A percentile compares a stretch with the other conserved stretches of the same genome.
Conservation (phyloP, 1,140 invertebrate species). For the Drosophila sulfurigaster region DNA sequence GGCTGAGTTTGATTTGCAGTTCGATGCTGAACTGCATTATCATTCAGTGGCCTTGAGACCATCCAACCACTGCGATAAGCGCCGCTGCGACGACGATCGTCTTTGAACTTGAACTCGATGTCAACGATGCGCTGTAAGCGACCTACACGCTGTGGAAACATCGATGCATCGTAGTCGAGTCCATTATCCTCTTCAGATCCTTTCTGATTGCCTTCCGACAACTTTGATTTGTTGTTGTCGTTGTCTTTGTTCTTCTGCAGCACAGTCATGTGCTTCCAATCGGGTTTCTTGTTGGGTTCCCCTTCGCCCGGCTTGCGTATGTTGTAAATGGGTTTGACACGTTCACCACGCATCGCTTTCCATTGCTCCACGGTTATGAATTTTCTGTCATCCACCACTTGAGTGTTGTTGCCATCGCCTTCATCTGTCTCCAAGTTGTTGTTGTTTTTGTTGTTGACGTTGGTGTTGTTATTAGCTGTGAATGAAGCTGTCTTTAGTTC, state of each 20-base stretch:
- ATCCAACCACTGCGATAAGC: slow-evolving; percentile 30
- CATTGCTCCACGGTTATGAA: slow-evolving; percentile 94
- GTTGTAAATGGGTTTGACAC: slow-evolving; percentile 93
- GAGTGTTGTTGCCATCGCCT: neutral
- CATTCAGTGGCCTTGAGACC: slow-evolving; percentile 10
- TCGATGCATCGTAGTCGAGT: slow-evolving; percentile 89
- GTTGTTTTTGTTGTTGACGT: slow-evolving; percentile 64
- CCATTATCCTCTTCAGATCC: slow-evolving; percentile 73
- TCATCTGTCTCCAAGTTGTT: slow-evolving; percentile 22
- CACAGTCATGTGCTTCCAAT: slow-evolving; percentile 93
- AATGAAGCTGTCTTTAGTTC: slow-evolving; percentile 85
- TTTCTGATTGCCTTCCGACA: too few species aligned
- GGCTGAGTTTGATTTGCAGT: too few species aligned
- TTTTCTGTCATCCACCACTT: slow-evolving; percentile 88
- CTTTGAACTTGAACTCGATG: slow-evolving; percentile 94
- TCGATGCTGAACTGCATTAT: too few species aligned
- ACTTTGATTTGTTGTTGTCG: too few species aligned
- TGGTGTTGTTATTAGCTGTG: slow-evolving; percentile 32
- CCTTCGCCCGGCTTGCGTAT: slow-evolving; percentile 95
- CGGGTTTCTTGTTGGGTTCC: slow-evolving; percentile 89
- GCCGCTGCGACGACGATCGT: slow-evolving; percentile 87
- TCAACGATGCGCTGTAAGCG: slow-evolving; percentile 92
- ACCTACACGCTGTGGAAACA: slow-evolving; percentile 93
- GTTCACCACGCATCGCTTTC: slow-evolving; percentile 89
- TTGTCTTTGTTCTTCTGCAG: slow-evolving; percentile 27